Base-by-base conservation (phyloP, 2,797 vertebrate species). In the Sebastolobus alascanus region DNA sequence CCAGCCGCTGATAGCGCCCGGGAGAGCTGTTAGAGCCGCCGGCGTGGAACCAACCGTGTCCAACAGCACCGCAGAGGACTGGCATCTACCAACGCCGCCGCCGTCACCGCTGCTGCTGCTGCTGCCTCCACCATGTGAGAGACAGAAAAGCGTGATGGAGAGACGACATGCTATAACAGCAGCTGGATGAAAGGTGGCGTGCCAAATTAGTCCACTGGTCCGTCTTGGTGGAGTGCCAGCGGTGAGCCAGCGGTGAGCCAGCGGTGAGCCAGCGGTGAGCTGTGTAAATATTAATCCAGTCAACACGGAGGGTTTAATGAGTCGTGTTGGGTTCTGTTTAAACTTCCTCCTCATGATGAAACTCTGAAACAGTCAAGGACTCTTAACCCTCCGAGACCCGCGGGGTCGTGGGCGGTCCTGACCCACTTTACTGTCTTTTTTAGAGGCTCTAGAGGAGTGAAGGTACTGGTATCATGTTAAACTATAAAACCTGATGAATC, bases 211-310 rank as follows among this genome's bases (percentile, higher is more conserved):
- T 72, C 72, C 38, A 72, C 70, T 25, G 9, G 72, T 83, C 77
- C 20, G 25, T 2, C 20, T 65, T 82, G 87, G 87, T 76, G 16
- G 6, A 13, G 6, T 8, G 43, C 56, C 66, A 72, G 52, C 75
- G 11, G 46, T 4, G 38, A 71, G 60, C 78, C 80, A 63, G 75
- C 74, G n/a, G 33, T 66, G 8, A 5, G 43, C 56, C 66, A 71
- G 50, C 75, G 10, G 46, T 4, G 38, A 71, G 60, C 78, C 80
- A 64, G 75, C 74, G 33, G 33, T 67, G 79, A 82, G 65, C 81
- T 35, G 76, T 83, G 83, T 68, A 88, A 90, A 90, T 86, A 88
- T 87, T 82, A 90, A 73, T 69, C 43, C 60, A 84, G 83, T 77
- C 79, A 84, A 84, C 75, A 67, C 2, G 13, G 60, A 58, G 80